Evolutionary conservation across 2,113 vertebrate species (phyloP).

Genomic region (Nothobranchius furzeri): DNA sequence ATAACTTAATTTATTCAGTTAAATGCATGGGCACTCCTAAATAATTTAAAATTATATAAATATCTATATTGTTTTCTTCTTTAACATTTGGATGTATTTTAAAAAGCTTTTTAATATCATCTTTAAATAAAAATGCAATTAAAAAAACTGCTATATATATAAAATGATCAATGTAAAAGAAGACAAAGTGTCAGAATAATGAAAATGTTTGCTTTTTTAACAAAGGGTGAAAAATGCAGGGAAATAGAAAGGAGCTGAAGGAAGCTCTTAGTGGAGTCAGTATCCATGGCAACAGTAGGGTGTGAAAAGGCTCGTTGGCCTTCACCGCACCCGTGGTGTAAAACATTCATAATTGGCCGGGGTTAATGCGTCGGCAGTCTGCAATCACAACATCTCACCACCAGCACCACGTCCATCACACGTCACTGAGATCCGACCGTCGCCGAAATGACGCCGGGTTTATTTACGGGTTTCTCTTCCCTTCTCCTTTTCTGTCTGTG

Average conservation of each 20-base stretch:
- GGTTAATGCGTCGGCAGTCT: constrained; percentile 73
- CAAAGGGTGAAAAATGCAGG: constrained; percentile 35
- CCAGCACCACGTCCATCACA: constrained; percentile 66
- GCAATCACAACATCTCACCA: constrained; percentile 63
- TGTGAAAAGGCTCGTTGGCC: constrained; percentile 67
- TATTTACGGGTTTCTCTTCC: constrained; percentile 52
- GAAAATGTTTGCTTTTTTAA: constrained; percentile 11
- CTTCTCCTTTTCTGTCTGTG: constrained; percentile 13
- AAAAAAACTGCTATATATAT: background rate
- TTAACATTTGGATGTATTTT: background rate
- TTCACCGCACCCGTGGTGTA: constrained; percentile 62
- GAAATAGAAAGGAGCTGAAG: constrained; percentile 26
- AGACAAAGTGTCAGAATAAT: background rate
- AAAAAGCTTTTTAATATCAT: background rate
- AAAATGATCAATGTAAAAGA: background rate
- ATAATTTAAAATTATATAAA: too few relatives aligned
- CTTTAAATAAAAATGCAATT: background rate
- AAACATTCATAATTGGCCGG: constrained; percentile 74
- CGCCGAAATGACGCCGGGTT: constrained; percentile 55
- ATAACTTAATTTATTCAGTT: too few relatives aligned
- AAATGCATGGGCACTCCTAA: too few relatives aligned
- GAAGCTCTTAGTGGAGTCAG: constrained; percentile 56
- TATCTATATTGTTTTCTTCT: background rate
- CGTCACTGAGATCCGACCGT: constrained; percentile 48
- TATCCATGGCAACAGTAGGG: constrained; percentile 76